These are phyloP conservation scores for Tinea semifulvella DNA, from an alignment of 2,888 invertebrate genomes.

Conservation along the genomic window DNA sequence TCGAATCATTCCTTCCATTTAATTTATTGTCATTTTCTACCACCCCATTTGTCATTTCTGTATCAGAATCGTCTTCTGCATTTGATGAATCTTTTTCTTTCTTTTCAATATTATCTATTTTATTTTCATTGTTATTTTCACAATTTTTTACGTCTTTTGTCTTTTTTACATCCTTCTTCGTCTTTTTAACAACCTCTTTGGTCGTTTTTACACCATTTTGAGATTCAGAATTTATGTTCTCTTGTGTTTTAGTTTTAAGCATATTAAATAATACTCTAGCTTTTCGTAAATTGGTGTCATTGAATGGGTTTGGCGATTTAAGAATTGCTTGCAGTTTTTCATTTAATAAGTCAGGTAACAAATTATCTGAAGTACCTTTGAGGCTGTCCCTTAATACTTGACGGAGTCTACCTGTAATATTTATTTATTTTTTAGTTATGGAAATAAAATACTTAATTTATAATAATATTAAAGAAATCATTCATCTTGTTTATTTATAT, in stretches of 20 bases:
- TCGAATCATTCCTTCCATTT: constrained; percentile 16
- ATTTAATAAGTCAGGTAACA: constrained; percentile 45
- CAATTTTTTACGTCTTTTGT: too few relatives aligned
- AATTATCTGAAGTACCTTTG: constrained; percentile 32
- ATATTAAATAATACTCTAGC: constrained; percentile 49
- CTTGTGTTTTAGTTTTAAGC: constrained; percentile 32
- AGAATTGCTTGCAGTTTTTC: constrained; percentile 38
- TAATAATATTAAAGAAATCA: too few relatives aligned
- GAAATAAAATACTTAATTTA: too few relatives aligned
- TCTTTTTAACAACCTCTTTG: background rate
- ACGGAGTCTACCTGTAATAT: constrained; percentile 46
- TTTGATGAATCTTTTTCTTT: too few relatives aligned
- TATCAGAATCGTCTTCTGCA: constrained; percentile 17
- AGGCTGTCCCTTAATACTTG: constrained; percentile 36
- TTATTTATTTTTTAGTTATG: too few relatives aligned
- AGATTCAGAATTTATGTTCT: background rate
- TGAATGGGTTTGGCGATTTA: constrained; percentile 19
- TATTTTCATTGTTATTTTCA: too few relatives aligned
- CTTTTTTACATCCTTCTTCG: constrained; percentile 3
- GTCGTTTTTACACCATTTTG: background rate
- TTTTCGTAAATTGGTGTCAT: constrained; percentile 42
- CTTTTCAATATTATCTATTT: too few relatives aligned
- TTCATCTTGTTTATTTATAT: too few relatives aligned
- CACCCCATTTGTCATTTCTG: constrained; percentile 11
- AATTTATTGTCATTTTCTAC: constrained; percentile 21